These are phyloP conservation scores for Sebastes umbrosus DNA, from an alignment of 2,797 vertebrate species.

Conservation along the genomic window DNA sequence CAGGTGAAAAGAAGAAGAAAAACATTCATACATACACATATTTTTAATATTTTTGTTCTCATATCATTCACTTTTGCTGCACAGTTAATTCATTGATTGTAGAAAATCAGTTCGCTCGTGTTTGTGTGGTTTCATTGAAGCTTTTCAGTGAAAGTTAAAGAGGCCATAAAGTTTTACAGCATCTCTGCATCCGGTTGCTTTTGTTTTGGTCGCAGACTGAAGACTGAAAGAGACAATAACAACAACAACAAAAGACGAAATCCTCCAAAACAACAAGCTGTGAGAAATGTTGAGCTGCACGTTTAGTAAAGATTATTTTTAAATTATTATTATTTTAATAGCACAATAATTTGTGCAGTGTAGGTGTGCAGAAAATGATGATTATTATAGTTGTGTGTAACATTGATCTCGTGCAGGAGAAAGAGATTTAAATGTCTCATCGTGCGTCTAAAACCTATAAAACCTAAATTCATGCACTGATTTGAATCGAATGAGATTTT, in stretches of 20 bases:
- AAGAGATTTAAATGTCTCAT: background rate
- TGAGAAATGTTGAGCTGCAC: background rate
- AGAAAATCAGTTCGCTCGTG: fast-evolving
- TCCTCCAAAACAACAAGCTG: background rate
- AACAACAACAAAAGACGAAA: background rate
- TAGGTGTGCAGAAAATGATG: background rate
- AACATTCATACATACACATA: too few relatives aligned
- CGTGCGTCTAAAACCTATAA: background rate
- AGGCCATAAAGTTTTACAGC: constrained; percentile 58
- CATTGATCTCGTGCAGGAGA: background rate
- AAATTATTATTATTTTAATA: background rate
- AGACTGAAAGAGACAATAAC: background rate
- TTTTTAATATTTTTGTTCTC: background rate
- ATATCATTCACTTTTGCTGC: background rate
- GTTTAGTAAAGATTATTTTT: background rate
- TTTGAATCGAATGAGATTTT: background rate
- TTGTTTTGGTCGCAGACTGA: constrained; percentile 6
- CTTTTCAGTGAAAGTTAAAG: background rate
- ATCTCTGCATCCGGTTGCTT: constrained; percentile 25
- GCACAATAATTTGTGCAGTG: background rate
- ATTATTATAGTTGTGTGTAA: background rate
- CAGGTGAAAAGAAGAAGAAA: too few relatives aligned
- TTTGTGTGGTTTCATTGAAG: background rate
- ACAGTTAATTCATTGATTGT: background rate
- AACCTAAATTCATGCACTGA: background rate